Evolutionary conservation across 30 jellyfish, hydroid and myxozoan genomes (phyloP), one percentile per base, ranked within the genome.

Genomic region (Clytia hemisphaerica): DNA sequence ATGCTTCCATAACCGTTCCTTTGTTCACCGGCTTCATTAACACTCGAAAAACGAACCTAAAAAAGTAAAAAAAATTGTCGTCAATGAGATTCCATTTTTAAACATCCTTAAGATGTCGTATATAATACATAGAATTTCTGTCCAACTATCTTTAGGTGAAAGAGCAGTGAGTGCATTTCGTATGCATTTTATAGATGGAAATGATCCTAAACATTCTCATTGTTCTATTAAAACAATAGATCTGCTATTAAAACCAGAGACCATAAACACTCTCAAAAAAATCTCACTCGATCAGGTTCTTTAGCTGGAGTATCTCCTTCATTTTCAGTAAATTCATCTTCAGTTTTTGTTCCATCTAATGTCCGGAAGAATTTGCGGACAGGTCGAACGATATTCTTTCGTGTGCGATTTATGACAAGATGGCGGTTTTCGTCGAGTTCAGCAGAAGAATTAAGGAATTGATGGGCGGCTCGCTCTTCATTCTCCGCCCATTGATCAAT

Each of bases 401-500:
- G 78, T 4, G 95, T 84, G 30, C 95, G 75, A 12, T 81, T 75
- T 32, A 77, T 62, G 37, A 87, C 81, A 28, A 87, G 72, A 37
- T 94, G 94, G 25, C 84, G 73, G 64, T 72, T 60, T 55, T 87
- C 94, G 47, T 87, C 96, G 33, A 40, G 54, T 59, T 87, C 96
- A 6, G 87, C 84, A 3, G 96, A 87, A 2, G 96, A 87, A 16
- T 80, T 57, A 53, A 87, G 57, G 49, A 69, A 69, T 48, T 46
- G 75, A 16, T 78, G 82, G 18, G 92, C 96, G 7, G 93, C 71
- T 26, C 96, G 94, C 53, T 87, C 96, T 53, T 87, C 96, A 42
- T 87, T 87, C 45, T 79, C 94, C 36, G 78, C 88, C 96, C 96
- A 87, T n/a, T 84, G 80, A 36, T 81, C 96, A 35, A 87, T 79